Evolutionary conservation across 2,888 invertebrate species (phyloP).

Genomic region (Nysson spinosus): DNA sequence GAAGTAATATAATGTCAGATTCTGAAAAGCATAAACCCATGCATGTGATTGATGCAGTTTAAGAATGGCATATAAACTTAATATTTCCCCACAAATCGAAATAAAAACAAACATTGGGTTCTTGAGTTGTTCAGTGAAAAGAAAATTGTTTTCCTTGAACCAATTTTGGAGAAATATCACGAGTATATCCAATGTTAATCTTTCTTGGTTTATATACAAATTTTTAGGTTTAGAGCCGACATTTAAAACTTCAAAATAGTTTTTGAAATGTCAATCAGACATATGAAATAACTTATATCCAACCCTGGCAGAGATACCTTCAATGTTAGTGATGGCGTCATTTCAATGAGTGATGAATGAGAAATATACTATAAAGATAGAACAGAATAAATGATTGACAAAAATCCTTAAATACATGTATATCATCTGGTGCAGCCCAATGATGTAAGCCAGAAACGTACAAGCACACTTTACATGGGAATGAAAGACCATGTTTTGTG

Average conservation of each 20-base stretch:
- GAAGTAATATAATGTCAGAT: no score
- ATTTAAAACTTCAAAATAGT: no score
- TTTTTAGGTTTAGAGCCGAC: no score
- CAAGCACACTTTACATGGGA: constrained; percentile 52
- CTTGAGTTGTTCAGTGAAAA: background rate
- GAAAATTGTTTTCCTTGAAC: no score
- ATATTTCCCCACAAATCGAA: background rate
- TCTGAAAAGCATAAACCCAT: constrained; percentile 33
- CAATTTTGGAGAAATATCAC: no score
- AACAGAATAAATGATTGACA: constrained; percentile 16
- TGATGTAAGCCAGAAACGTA: constrained; percentile 47
- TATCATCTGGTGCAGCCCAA: constrained; percentile 46
- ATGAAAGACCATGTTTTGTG: constrained; percentile 47
- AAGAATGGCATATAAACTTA: background rate
- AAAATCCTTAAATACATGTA: constrained; percentile 23
- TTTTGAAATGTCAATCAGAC: no score
- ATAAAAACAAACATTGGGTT: background rate
- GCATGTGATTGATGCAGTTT: constrained; percentile 30
- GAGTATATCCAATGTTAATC: no score
- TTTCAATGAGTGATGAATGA: constrained; percentile 9
- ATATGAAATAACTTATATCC: no score
- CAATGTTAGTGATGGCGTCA: constrained; percentile 20
- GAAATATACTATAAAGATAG: no score
- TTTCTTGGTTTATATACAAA: no score
- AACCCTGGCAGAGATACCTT: constrained; percentile 4